A percentile compares a stretch with the other conserved stretches of the same genome.
Conservation (phyloP, 2,113 vertebrate species). For the Vulpes vulpes region DNA sequence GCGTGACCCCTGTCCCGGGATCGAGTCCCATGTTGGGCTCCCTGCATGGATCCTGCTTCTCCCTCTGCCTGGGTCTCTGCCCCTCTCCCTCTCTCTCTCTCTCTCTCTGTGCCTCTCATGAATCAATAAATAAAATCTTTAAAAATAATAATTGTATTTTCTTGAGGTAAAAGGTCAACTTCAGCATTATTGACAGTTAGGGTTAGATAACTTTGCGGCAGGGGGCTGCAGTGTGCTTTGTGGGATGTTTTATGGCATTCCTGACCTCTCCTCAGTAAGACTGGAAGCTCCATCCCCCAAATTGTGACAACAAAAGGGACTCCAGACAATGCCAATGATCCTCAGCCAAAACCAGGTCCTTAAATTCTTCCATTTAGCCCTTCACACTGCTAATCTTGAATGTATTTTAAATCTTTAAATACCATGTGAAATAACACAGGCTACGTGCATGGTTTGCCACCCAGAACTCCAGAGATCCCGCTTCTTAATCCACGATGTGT, state of each 20-base stretch:
- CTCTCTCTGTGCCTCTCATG: too few species aligned
- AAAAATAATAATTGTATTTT: not conserved
- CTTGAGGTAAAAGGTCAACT: not conserved
- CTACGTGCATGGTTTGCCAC: not conserved
- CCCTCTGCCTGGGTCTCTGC: too few species aligned
- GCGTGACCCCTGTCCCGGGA: too few species aligned
- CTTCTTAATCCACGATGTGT: not conserved
- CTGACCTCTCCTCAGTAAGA: not conserved
- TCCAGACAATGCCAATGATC: not conserved
- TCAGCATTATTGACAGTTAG: not conserved
- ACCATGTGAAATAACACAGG: not conserved
- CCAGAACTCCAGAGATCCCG: not conserved
- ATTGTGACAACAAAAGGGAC: not conserved
- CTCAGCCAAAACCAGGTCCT: not conserved
- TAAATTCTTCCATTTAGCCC: not conserved
- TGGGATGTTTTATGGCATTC: not conserved
- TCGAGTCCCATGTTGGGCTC: too few species aligned
- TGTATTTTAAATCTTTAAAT: conserved; percentile 9
- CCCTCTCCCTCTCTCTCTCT: too few species aligned
- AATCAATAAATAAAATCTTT: too few species aligned
- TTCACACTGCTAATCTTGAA: conserved; percentile 18
- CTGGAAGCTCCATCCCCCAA: not conserved
- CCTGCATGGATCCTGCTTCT: too few species aligned
- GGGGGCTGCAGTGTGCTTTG: not conserved
- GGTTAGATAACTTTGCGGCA: not conserved